Evolutionary conservation across 2,888 invertebrate species (phyloP).

Genomic region (Apomyelois bistriatella): DNA sequence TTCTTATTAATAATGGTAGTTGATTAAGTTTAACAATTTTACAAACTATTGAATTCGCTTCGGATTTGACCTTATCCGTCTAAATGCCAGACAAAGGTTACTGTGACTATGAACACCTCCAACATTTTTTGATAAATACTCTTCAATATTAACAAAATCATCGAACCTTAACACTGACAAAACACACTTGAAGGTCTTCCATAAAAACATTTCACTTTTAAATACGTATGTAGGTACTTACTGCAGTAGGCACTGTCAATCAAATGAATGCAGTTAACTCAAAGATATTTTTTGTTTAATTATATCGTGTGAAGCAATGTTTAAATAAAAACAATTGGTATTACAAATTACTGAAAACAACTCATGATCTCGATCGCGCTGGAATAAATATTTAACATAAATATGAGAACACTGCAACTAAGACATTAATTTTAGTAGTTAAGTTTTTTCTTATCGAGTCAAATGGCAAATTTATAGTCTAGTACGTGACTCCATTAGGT

Average conservation of each 20-base stretch:
- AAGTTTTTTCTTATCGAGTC: too few relatives aligned
- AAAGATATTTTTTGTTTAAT: not conserved
- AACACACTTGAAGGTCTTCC: constrained; percentile 33
- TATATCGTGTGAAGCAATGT: not conserved
- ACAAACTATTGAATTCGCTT: not conserved
- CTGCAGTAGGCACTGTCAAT: not conserved
- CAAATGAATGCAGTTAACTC: not conserved
- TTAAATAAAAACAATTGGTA: not conserved
- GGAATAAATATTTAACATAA: too few relatives aligned
- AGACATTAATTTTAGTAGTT: too few relatives aligned
- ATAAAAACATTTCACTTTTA: constrained; percentile 21
- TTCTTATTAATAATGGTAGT: too few relatives aligned
- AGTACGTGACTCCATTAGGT: too few relatives aligned
- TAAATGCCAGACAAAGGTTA: too few relatives aligned
- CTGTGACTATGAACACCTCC: too few relatives aligned
- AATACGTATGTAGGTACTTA: not conserved
- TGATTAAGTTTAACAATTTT: not conserved
- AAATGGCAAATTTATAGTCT: too few relatives aligned
- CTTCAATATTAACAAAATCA: too few relatives aligned
- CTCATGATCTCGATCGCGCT: not conserved
- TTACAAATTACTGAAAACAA: not conserved
- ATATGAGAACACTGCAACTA: too few relatives aligned
- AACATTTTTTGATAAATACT: too few relatives aligned
- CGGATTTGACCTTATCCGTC: not conserved
- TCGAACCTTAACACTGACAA: constrained; percentile 37